Evolutionary conservation across 2,797 vertebrate species (phyloP), one percentile per base, ranked within the genome.

Genomic region (Microctenopoma lineatum): DNA sequence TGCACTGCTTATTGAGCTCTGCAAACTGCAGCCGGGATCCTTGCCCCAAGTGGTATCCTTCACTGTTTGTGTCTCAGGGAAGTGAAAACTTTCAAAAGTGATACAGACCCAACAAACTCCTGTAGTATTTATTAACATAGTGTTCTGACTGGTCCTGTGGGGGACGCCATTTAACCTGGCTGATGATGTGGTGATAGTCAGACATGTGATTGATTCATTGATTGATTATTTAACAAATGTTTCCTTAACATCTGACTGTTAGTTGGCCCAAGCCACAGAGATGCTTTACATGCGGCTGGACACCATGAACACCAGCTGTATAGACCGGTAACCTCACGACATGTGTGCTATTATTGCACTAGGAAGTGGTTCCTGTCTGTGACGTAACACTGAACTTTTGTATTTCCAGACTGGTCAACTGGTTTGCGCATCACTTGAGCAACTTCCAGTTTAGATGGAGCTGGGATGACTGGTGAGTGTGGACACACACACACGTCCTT

Each of bases 361-460:
- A 41, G 11, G 0, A 38, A 4, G 5, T 0, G 1, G 2, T 57
- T 48, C 16, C 25, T 10, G 21, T 14, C 52, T 58, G 5, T 52
- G 38, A 7, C 29, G 7, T 16, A 10, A 50, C 11, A 2, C 36
- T 9, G 0, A 42, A 4, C 10, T 61, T 32, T 59, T 18, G 56
- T 3, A 27, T 42, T 76, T 80, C 13, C 79, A 95, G 94, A 79
- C 89, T 95, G 38, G 95, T 98, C 87, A 99, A 96, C 92, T 99
- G 97, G 98, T 99, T 99, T 93, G 95, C 98, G 48, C 98, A 99
- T 88, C 98, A 99, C 88, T 84, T 99, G 89, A 99, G 96, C 92
- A 99, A 99, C 90, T 99, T 99, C 75, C 97, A 98, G 72, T 99
- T 99, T 77, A 93, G 97, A 41, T 99, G 98, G 98, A 99, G 97